Percentiles rank a stretch among this genome's conserved stretches.
phyloP scores from a whole-genome alignment of 2,888 invertebrate species.

The Ommatoiulus sabulosus region DNA sequence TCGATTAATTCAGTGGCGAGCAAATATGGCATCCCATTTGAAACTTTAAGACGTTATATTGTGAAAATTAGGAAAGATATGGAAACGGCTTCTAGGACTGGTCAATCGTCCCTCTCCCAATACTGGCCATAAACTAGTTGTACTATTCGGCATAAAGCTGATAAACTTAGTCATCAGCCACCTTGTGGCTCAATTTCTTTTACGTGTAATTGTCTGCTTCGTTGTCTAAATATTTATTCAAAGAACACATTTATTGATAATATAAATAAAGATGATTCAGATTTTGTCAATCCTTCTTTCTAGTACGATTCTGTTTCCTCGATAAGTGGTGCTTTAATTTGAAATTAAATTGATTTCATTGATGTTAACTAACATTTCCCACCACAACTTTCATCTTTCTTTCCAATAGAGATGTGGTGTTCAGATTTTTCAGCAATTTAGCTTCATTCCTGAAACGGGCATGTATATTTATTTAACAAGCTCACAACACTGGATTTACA shows the following conservation, averaged over 20 bases:
- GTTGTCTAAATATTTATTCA: neutral
- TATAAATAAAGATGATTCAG: neutral
- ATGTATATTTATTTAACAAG: too few species aligned
- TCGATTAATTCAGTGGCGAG: slow-evolving; percentile 51
- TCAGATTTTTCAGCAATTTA: too few species aligned
- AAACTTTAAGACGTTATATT: slow-evolving; percentile 52
- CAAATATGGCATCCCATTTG: slow-evolving; percentile 48
- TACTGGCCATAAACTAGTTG: neutral
- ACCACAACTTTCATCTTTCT: neutral
- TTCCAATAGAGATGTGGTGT: neutral
- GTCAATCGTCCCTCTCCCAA: neutral
- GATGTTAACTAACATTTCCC: neutral
- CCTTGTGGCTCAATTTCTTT: neutral
- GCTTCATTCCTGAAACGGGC: too few species aligned
- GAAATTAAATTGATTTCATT: neutral
- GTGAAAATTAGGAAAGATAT: slow-evolving; percentile 46
- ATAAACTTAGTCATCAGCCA: neutral
- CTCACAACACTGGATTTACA: too few species aligned
- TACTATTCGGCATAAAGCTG: neutral
- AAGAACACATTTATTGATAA: neutral
- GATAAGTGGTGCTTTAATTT: neutral
- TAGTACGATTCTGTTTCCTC: neutral
- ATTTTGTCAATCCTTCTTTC: neutral
- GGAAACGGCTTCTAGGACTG: slow-evolving; percentile 7
- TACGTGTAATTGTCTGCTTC: neutral